Conservation (phyloP, 2,113 vertebrate species). For the Hemicordylus capensis region DNA sequence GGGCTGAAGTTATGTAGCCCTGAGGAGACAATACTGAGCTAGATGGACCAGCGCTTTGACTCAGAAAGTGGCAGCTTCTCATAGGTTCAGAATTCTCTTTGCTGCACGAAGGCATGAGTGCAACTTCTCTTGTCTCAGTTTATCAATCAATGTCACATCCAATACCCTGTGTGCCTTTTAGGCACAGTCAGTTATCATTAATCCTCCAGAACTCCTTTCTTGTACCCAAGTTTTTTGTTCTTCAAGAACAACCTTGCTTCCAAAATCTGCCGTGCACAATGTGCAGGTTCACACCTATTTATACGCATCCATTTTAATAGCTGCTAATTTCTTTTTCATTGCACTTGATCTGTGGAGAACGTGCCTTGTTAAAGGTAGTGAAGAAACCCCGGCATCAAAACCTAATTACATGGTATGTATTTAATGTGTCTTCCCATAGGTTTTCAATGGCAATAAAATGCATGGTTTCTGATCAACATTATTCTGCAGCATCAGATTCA, state of each 20-base stretch:
- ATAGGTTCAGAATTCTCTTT: too few relatives aligned
- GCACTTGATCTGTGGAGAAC: constrained; percentile 66
- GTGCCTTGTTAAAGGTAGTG: constrained; percentile 54
- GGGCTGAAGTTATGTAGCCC: too few relatives aligned
- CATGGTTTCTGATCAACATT: constrained; percentile 72
- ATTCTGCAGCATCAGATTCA: constrained; percentile 68
- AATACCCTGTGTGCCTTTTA: not conserved
- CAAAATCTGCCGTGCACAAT: not conserved
- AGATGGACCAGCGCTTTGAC: too few relatives aligned
- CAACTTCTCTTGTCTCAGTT: not conserved
- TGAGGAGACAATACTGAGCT: too few relatives aligned
- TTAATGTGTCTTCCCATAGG: constrained; percentile 68
- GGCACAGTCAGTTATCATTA: not conserved
- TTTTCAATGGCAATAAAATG: constrained; percentile 69
- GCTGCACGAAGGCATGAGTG: not conserved
- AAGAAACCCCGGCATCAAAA: constrained; percentile 48
- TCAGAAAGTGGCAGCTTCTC: too few relatives aligned
- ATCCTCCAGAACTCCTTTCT: constrained; percentile 27
- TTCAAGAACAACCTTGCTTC: not conserved
- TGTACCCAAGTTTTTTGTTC: not conserved
- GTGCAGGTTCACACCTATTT: constrained; percentile 44
- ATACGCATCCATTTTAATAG: constrained; percentile 52
- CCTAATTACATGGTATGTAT: constrained; percentile 70
- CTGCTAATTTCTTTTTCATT: constrained; percentile 69
- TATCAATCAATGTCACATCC: constrained; percentile 1